phyloP scores from a whole-genome alignment of 2,888 invertebrate genomes.

The Phasia obesa region DNA sequence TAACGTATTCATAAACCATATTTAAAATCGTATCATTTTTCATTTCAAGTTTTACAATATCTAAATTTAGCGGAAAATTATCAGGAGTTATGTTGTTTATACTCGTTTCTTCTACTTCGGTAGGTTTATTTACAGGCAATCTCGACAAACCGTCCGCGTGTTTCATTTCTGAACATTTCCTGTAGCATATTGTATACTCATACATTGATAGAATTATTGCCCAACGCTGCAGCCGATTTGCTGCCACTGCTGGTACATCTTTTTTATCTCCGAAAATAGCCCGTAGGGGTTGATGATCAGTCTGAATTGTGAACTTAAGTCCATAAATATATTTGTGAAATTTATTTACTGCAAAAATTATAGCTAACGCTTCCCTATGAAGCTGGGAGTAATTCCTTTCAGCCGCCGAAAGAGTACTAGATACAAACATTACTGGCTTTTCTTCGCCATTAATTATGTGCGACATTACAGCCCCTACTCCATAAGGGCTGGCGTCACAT shows the following conservation, averaged over 20 bases:
- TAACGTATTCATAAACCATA: constrained; percentile 1
- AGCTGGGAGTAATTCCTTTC: constrained; percentile 50
- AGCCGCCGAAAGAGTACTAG: constrained; percentile 36
- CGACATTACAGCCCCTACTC: constrained; percentile 55
- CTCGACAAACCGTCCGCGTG: constrained; percentile 49
- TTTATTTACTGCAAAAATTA: constrained; percentile 45
- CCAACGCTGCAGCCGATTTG: constrained; percentile 4
- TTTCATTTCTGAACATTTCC: constrained; percentile 28
- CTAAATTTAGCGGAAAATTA: constrained; percentile 21
- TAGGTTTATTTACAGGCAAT: constrained; percentile 35
- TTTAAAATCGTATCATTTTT: constrained; percentile 10
- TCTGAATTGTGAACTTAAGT: constrained; percentile 22
- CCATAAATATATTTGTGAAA: constrained; percentile 37
- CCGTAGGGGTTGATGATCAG: constrained; percentile 33
- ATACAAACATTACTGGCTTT: constrained; percentile 51
- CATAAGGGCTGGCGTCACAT: constrained; percentile 61
- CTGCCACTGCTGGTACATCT: constrained; percentile 25
- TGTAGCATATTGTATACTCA: constrained; percentile 14
- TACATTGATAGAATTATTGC: constrained; percentile 4
- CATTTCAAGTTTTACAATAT: constrained; percentile 27
- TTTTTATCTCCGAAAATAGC: constrained; percentile 28
- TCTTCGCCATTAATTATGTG: constrained; percentile 55
- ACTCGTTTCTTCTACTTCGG: constrained; percentile 20
- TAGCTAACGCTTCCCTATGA: constrained; percentile 49
- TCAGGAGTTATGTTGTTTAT: constrained; percentile 23